phyloP scores from a whole-genome alignment of 2,888 invertebrate genomes.

The Polymixis lichenea region DNA sequence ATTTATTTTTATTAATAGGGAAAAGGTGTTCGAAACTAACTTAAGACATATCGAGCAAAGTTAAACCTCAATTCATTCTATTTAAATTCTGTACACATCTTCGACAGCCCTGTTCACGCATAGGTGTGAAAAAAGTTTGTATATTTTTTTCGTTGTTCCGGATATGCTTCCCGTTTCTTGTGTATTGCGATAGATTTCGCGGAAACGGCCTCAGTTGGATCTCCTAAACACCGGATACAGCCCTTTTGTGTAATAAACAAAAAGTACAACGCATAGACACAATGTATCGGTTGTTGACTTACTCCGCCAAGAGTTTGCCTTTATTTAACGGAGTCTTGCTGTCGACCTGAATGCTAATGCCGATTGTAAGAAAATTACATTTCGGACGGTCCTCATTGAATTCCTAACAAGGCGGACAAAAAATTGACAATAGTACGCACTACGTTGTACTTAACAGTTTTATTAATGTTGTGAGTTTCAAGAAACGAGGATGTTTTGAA shows the following conservation, averaged over 20 bases:
- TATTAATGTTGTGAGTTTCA: conserved; percentile 55
- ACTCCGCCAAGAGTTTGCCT: conserved; percentile 73
- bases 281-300: conserved; percentile 84
- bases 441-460: conserved; percentile 55
- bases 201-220: conserved; percentile 82
- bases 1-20: too few species aligned
- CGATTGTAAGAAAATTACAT: conserved; percentile 75
- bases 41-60: neutral
- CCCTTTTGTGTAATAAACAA: conserved; percentile 87
- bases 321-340: conserved; percentile 77
- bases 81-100: conserved; percentile 19
- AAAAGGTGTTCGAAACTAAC: neutral
- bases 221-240: conserved; percentile 85
- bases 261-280: conserved; percentile 76
- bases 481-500: conserved; percentile 59
- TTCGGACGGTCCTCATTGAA: conserved; percentile 72
- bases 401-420: conserved; percentile 71
- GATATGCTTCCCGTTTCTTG: conserved; percentile 89
- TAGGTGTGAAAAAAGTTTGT: conserved; percentile 77
- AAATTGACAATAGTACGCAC: conserved; percentile 65
- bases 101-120: conserved; percentile 74
- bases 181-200: conserved; percentile 87
- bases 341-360: conserved; percentile 77
- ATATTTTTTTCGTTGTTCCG: conserved; percentile 86
- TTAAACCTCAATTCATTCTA: neutral